Percentiles rank a stretch among this genome's conserved stretches.
phyloP scores from a whole-genome alignment of 2,797 vertebrate species.

The Hydrophis major region DNA sequence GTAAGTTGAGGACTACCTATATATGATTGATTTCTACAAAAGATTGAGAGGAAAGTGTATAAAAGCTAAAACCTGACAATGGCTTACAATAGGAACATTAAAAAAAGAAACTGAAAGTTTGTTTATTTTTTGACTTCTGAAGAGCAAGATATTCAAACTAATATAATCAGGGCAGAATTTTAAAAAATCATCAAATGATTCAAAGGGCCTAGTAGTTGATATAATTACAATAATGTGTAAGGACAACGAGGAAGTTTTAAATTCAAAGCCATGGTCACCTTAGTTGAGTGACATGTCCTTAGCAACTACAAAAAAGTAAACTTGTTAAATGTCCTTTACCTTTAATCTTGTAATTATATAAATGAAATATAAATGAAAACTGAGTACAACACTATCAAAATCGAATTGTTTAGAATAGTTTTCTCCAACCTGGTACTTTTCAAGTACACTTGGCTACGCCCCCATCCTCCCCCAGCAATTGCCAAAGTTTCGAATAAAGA shows the following conservation, averaged over 20 bases:
- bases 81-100: too few species aligned
- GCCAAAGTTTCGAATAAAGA: neutral
- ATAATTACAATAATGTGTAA: conserved; percentile 43
- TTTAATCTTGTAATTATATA: neutral
- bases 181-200: too few species aligned
- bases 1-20: too few species aligned
- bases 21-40: too few species aligned
- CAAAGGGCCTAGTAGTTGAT: neutral
- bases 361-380: neutral
- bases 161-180: too few species aligned
- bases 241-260: conserved; percentile 69
- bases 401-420: neutral
- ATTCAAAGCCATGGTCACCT: conserved; percentile 50
- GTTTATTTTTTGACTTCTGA: too few species aligned
- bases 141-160: too few species aligned
- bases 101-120: too few species aligned
- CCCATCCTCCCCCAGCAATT: neutral
- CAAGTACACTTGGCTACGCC: neutral
- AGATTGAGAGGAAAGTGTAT: too few species aligned
- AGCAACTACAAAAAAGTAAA: conserved; percentile 72
- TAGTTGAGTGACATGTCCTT: conserved; percentile 48
- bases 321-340: conserved; percentile 19
- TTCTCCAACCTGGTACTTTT: neutral
- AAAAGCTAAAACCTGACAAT: too few species aligned
- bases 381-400: neutral